Conservation (phyloP, 2,888 invertebrate species). For the Andrena haemorrhoa region DNA sequence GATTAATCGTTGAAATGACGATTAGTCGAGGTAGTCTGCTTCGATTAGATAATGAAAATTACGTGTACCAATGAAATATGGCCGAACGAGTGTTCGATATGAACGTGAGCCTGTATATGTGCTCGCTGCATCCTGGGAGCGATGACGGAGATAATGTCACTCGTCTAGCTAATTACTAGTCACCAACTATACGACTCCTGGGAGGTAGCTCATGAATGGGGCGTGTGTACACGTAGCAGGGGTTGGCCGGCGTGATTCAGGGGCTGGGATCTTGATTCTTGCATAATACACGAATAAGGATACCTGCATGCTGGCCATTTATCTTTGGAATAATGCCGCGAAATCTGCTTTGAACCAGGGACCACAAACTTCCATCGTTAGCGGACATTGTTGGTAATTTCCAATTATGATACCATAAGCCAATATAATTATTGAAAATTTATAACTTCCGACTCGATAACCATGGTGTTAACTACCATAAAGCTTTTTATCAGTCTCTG, state of each 20-base stretch:
- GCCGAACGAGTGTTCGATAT: constrained; percentile 15
- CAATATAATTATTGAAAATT: background rate
- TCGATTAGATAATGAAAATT: constrained; percentile 25
- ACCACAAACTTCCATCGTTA: background rate
- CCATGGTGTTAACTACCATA: too few species aligned
- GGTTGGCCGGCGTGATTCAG: background rate
- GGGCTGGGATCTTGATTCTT: constrained; percentile 15
- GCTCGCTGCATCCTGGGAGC: constrained; percentile 46
- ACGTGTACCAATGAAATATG: background rate
- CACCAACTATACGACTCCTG: constrained; percentile 56
- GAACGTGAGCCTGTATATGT: constrained; percentile 21
- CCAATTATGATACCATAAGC: background rate
- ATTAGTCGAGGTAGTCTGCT: background rate
- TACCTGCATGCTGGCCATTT: background rate
- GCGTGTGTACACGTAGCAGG: constrained; percentile 12
- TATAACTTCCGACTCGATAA: too few species aligned
- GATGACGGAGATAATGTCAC: constrained; percentile 64
- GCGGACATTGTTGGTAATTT: background rate
- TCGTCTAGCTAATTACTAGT: constrained; percentile 66
- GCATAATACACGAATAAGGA: constrained; percentile 41
- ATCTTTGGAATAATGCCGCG: constrained; percentile 9
- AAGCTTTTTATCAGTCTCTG: background rate
- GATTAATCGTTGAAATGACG: constrained; percentile 24
- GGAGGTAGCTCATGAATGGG: constrained; percentile 40
- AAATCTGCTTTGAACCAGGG: background rate